Evolutionary conservation across 2,888 invertebrate genomes (phyloP).

Genomic region (Drosophila affinis): DNA sequence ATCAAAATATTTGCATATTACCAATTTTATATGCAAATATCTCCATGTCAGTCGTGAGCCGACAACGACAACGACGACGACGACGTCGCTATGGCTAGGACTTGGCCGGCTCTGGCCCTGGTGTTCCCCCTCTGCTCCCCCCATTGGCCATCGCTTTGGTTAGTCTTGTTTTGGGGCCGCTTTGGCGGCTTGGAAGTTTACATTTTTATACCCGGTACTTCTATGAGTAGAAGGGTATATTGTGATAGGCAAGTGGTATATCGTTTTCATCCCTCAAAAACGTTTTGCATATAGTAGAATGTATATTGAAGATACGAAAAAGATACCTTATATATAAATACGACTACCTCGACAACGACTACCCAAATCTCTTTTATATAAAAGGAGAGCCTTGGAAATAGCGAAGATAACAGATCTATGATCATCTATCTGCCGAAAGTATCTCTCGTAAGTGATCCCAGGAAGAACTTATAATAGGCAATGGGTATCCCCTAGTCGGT

Average conservation of each 20-base stretch:
- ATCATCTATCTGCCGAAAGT: too few relatives aligned
- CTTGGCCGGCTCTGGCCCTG: slow-evolving; percentile 28
- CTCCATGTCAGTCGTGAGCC: slow-evolving; percentile 74
- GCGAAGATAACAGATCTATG: too few relatives aligned
- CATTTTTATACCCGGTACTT: slow-evolving; percentile 50
- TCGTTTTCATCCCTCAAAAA: not conserved
- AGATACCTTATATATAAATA: too few relatives aligned
- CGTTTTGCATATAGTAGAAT: too few relatives aligned
- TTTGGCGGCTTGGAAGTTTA: slow-evolving; percentile 73
- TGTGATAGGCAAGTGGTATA: not conserved
- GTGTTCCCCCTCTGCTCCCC: slow-evolving; percentile 1
- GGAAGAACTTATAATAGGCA: not conserved
- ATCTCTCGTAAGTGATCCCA: too few relatives aligned
- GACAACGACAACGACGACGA: slow-evolving; percentile 52
- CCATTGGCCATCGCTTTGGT: slow-evolving; percentile 5
- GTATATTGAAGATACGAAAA: too few relatives aligned
- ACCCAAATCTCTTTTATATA: too few relatives aligned
- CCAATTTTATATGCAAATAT: slow-evolving; percentile 82
- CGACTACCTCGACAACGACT: too few relatives aligned
- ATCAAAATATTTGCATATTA: slow-evolving; percentile 84
- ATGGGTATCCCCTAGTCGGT: not conserved
- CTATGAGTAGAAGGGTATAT: not conserved
- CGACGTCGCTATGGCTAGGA: slow-evolving; percentile 54
- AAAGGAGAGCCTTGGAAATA: too few relatives aligned
- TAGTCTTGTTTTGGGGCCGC: slow-evolving; percentile 61